Evolutionary conservation across 2,113 vertebrate genomes (phyloP).

Genomic region (Clupea harengus): DNA sequence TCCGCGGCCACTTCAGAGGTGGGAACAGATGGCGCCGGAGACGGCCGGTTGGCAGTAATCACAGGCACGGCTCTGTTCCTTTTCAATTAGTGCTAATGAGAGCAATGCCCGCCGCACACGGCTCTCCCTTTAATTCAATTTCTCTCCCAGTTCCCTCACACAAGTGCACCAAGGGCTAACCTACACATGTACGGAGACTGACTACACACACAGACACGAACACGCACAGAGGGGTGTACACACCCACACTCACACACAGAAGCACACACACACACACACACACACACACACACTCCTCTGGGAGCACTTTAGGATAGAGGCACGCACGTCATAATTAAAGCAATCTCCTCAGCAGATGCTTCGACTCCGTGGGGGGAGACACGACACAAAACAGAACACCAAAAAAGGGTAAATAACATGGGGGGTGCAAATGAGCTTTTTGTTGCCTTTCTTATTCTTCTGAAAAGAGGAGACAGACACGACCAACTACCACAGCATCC

Average conservation of each 20-base stretch:
- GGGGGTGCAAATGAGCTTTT: background rate
- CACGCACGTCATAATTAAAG: constrained; percentile 40
- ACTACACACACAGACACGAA: background rate
- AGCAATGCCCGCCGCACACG: constrained; percentile 31
- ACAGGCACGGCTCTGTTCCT: constrained; percentile 45
- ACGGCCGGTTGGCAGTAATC: constrained; percentile 44
- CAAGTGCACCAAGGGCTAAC: background rate
- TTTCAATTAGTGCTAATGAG: constrained; percentile 58
- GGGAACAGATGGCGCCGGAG: constrained; percentile 57
- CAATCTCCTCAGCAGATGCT: constrained; percentile 45
- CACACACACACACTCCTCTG: background rate
- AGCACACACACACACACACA: constrained; percentile 7
- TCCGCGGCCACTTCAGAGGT: background rate
- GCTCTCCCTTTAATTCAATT: constrained; percentile 15
- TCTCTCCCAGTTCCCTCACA: constrained; percentile 4
- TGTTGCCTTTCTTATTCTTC: constrained; percentile 6
- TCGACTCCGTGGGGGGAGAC: constrained; percentile 26
- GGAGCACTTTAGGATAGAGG: constrained; percentile 31
- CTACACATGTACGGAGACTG: background rate
- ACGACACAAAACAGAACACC: constrained; percentile 26
- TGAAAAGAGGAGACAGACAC: background rate
- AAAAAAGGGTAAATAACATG: constrained; percentile 22
- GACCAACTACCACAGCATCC: background rate
- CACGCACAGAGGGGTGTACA: background rate
- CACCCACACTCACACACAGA: background rate